These are phyloP conservation scores for Vipera latastei DNA, from an alignment of 2,797 vertebrate genomes.

Conservation along the genomic window DNA sequence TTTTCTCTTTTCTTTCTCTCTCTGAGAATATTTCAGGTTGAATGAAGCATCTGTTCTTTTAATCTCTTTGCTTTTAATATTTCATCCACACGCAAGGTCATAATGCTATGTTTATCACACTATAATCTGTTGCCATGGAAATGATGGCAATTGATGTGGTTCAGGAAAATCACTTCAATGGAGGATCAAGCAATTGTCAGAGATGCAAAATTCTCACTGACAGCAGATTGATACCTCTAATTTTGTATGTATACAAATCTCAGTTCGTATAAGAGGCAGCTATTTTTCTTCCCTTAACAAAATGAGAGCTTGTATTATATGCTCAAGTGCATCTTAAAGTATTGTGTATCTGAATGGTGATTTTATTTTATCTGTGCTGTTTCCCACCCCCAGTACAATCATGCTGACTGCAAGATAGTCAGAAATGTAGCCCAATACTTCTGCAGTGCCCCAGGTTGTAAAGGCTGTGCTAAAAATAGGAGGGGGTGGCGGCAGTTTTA, in stretches of 20 bases:
- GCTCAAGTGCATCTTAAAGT: not conserved
- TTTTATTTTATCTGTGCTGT: not conserved
- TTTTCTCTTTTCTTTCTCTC: conserved; percentile 20
- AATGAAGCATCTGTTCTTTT: not conserved
- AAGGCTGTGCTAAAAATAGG: not conserved
- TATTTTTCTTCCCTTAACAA: not conserved
- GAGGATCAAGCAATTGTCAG: conserved; percentile 19
- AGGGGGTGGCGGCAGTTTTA: not conserved
- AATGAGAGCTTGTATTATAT: not conserved
- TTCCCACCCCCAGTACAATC: not conserved
- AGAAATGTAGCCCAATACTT: not conserved
- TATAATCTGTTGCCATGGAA: conserved; percentile 25
- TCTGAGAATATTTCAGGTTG: conserved; percentile 22
- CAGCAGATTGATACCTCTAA: conserved; percentile 7
- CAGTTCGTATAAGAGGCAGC: not conserved
- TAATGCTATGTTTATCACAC: conserved; percentile 34
- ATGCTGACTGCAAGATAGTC: not conserved
- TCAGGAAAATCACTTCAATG: conserved; percentile 41
- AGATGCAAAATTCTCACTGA: not conserved
- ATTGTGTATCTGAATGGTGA: not conserved
- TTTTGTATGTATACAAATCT: not conserved
- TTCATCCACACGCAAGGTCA: conserved; percentile 27
- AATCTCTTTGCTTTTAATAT: conserved; percentile 30
- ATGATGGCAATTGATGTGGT: conserved; percentile 24
- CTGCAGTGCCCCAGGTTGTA: not conserved